Evolutionary conservation across 2,888 invertebrate genomes (phyloP), one percentile per base, ranked within the genome.

Genomic region (Pheosia tremula): DNA sequence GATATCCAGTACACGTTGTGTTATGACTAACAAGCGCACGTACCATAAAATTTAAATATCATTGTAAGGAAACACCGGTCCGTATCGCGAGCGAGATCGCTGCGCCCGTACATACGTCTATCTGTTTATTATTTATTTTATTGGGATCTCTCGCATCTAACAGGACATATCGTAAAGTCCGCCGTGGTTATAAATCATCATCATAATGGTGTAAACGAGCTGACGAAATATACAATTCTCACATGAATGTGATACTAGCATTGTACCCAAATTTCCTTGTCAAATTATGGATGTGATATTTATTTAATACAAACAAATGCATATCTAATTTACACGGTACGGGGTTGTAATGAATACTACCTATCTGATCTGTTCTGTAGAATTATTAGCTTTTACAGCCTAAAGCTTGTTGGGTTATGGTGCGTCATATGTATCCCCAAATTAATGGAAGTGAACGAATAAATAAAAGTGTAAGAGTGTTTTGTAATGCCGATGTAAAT

Each of bases 81-180:
- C 65, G 66, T 74, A 73, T 74, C 74, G 71, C 71, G 76, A 75
- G 77, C 75, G 76, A 83, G 72, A 79, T 80, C 78, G 73, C 69
- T 68, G 65, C 66, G 64, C 67, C 76, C 72, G 77, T 76, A 77
- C 72, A 77, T 78, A 82, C 78, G 73, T 75, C 76, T 74, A 78
- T 75, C 72, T 67, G 74, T 77, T 83, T 85, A 81, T 83, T 86
- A 73, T 77, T 83, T 85, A 81, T 83, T 86, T 86, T 82, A 85
- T 81, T 80, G 78, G 63, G 72, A 66, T 71, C 70, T 79, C 78
- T 80, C 67, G 67, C 77, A 80, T 77, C 72, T 75, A 76, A 77
- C 76, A 76, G 73, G 79, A 81, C 80, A 82, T 82, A 82, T 83
- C 80, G 83, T 83, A 77, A 80, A 83, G 78, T 78, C 64, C 69